Evolutionary conservation across 2,888 invertebrate species (phyloP).

Genomic region (Dorcus parallelipipedus): DNA sequence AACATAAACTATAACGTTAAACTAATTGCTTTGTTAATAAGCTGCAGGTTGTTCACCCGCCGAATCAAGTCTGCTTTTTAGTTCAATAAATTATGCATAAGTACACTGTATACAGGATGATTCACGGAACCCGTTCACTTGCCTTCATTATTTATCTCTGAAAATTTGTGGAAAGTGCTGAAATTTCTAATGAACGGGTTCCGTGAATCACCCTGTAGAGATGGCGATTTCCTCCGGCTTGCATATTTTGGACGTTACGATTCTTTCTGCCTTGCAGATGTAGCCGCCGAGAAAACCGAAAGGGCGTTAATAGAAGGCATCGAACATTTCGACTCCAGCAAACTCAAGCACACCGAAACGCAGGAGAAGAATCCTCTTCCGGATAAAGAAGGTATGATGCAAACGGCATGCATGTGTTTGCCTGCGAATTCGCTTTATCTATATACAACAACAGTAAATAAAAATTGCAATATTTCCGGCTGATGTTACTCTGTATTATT

Average conservation of each 20-base stretch:
- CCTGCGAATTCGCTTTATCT: not conserved
- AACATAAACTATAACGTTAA: not conserved
- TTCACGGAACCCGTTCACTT: too few species aligned
- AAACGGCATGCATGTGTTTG: slow-evolving; percentile 9
- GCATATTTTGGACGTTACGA: too few species aligned
- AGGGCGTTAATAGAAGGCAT: slow-evolving; percentile 83
- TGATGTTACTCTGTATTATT: too few species aligned
- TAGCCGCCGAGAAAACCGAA: slow-evolving; percentile 81
- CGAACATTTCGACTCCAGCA: slow-evolving; percentile 77
- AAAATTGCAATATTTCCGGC: not conserved
- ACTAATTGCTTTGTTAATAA: slow-evolving; percentile 15
- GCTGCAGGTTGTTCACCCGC: slow-evolving; percentile 12
- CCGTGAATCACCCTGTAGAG: too few species aligned
- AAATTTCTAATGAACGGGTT: too few species aligned
- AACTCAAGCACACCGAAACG: slow-evolving; percentile 87
- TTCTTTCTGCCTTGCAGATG: slow-evolving; percentile 56
- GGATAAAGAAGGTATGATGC: slow-evolving; percentile 81
- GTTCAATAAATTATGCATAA: slow-evolving; percentile 8
- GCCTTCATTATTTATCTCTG: too few species aligned
- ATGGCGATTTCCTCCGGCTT: too few species aligned
- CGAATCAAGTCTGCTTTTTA: slow-evolving; percentile 2
- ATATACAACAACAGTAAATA: not conserved
- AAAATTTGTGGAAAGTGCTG: too few species aligned
- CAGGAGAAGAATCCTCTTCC: slow-evolving; percentile 91
- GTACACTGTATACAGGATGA: too few species aligned